Evolutionary conservation across 2,113 vertebrate genomes (phyloP).

Genomic region (Tor tambroides): DNA sequence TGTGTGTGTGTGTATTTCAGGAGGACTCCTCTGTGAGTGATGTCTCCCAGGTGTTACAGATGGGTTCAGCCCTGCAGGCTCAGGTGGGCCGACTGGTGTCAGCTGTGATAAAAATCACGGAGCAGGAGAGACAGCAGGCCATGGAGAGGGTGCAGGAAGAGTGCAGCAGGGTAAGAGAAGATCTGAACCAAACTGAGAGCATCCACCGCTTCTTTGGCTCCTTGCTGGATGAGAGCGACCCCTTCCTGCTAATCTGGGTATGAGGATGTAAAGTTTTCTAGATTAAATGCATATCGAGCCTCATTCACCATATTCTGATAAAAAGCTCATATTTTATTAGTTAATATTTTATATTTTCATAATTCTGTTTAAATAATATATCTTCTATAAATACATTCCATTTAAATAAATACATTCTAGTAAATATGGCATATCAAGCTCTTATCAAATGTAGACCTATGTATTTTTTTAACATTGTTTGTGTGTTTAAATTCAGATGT

Average conservation of each 20-base stretch:
- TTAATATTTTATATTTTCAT: too few relatives aligned
- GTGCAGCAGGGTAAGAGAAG: constrained; percentile 60
- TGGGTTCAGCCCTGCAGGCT: constrained; percentile 67
- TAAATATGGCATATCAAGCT: too few relatives aligned
- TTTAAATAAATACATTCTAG: not conserved
- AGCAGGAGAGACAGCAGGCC: constrained; percentile 66
- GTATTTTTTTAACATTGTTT: too few relatives aligned
- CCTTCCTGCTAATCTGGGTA: constrained; percentile 77
- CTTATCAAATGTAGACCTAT: not conserved
- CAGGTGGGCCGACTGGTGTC: constrained; percentile 69
- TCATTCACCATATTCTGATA: not conserved
- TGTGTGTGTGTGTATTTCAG: not conserved
- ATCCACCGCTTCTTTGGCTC: constrained; percentile 65
- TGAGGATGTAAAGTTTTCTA: constrained; percentile 14
- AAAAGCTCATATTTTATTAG: not conserved
- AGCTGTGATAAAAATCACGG: constrained; percentile 65
- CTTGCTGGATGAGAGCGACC: constrained; percentile 71
- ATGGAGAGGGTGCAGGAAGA: constrained; percentile 63
- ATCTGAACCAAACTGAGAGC: constrained; percentile 66
- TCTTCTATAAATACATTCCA: not conserved
- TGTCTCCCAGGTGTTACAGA: constrained; percentile 63
- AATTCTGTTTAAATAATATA: too few relatives aligned
- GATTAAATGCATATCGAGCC: not conserved
- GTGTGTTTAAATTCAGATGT: not conserved
- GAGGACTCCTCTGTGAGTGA: constrained; percentile 62